phyloP scores from a whole-genome alignment of 2,113 vertebrate genomes.

The Phylloscopus trochilus region DNA sequence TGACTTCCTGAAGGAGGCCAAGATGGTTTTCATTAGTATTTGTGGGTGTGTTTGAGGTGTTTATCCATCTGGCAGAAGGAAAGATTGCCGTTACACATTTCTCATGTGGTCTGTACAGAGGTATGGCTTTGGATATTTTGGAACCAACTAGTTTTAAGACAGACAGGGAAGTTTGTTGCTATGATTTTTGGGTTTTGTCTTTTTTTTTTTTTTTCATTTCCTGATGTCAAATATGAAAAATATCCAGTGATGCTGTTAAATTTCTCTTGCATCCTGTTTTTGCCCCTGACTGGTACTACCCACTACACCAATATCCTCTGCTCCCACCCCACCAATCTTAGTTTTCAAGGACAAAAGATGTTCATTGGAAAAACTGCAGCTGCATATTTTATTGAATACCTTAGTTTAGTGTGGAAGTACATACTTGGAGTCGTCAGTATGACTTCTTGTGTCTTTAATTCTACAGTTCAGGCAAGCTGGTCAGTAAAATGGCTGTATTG shows the following conservation, averaged over 20 bases:
- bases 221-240: neutral
- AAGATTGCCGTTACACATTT: neutral
- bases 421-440: neutral
- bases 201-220: neutral
- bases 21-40: constrained; percentile 63
- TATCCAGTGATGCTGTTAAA: neutral
- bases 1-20: constrained; percentile 75
- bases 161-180: neutral
- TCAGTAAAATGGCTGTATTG: neutral
- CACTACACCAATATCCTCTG: neutral
- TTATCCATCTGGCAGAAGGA: constrained; percentile 42
- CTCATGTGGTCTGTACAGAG: neutral
- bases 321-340: neutral
- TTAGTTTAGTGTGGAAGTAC: neutral
- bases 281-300: neutral
- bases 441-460: neutral
- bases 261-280: neutral
- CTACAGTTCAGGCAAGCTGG: neutral
- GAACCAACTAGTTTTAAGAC: neutral
- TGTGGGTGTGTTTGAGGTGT: constrained; percentile 57
- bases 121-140: neutral
- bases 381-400: neutral
- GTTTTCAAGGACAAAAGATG: neutral
- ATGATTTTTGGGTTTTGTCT: neutral
- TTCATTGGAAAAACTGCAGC: neutral